Percentiles rank a stretch among this genome's conserved stretches.
Conservation (phyloP, 2,797 vertebrate species). For the Helarctos malayanus region DNA sequence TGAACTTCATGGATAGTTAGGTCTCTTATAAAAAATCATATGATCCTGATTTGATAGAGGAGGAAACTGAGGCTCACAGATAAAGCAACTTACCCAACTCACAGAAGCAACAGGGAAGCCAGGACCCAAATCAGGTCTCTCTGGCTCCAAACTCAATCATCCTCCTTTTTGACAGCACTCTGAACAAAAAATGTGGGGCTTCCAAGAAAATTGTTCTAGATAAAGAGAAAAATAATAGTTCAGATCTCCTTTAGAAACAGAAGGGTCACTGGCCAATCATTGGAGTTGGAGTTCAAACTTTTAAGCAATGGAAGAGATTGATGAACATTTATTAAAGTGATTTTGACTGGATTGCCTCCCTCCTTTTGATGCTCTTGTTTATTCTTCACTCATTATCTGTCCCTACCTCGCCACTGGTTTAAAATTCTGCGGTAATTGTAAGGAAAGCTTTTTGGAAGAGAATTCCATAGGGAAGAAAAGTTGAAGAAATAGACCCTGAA, state of each 20-base stretch:
- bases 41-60: not conserved
- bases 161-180: not conserved
- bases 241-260: not conserved
- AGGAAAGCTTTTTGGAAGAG: not conserved
- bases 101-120: not conserved
- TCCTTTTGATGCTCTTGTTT: not conserved
- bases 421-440: not conserved
- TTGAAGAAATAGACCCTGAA: not conserved
- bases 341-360: not conserved
- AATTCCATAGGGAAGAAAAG: not conserved
- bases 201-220: not conserved
- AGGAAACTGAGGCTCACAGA: not conserved
- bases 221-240: not conserved
- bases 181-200: not conserved
- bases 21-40: not conserved
- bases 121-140: not conserved
- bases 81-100: not conserved
- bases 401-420: not conserved
- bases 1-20: not conserved
- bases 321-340: not conserved
- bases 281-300: not conserved
- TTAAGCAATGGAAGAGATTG: not conserved
- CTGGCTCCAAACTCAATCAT: not conserved
- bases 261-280: not conserved
- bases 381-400: not conserved